Evolutionary conservation across 2,888 invertebrate species (phyloP), one percentile per base, ranked within the genome.

Genomic region (Lysandra coridon): DNA sequence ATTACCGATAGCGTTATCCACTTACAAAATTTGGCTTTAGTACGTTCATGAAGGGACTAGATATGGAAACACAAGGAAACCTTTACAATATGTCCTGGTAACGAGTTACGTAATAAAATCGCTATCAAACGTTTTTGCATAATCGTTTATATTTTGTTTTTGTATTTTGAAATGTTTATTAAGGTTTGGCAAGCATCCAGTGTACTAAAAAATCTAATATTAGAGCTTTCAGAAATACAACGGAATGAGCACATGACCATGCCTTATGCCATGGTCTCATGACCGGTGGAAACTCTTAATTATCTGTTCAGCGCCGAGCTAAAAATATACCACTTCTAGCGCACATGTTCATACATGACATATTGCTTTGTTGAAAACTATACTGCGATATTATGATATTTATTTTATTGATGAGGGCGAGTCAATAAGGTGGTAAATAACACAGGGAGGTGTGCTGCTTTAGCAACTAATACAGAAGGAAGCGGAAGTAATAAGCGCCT

Each of bases 151-250:
- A 64, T 69, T 69, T 69, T 69, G 69, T 12, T 64, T 37, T 69
- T 69, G 23, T 2, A 17, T 64, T 69, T 69, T 23, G 30, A 30
- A 49, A 75, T 76, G 33, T 33, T 76, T 53, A 81, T 87, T 86
- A 83, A 83, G 83, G 80, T 82, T 86, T 94, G 94, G 94, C 94
- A 88, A 84, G 85, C 83, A 82, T 91, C 94, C 94, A 94, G 88
- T 85, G 87, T 86, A 88, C 92, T 90, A 90, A 92, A 93, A 92
- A 89, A 86, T 90, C 94, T 93, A 93, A 91, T 91, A 93, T 91
- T 94, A 94, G 92, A 89, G 84, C 86, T 88, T 84, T 88, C 90
- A 90, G 88, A 92, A 92, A 92, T 91, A 93, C 87, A 88, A 88
- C 88, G 89, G 88, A 90, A 89, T 87, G 90, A 87, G 91, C 94